These are phyloP conservation scores for Labeo calbasu DNA, from an alignment of 2,797 vertebrate species.

Conservation along the genomic window DNA sequence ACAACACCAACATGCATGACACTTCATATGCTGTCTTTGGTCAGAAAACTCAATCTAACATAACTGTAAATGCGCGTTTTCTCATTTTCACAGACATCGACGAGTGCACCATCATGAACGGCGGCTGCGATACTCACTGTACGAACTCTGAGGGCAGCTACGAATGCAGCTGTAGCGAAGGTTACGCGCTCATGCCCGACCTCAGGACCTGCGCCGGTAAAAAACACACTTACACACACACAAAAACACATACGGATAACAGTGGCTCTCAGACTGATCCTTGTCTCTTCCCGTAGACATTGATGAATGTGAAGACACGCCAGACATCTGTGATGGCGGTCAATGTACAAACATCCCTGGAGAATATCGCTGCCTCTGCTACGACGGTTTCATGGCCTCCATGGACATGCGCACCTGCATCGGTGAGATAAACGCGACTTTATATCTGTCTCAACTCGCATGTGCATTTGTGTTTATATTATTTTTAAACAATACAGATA, in stretches of 20 bases:
- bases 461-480: not conserved
- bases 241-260: not conserved
- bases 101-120: constrained; percentile 90
- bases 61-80: too few relatives aligned
- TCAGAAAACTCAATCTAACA: too few relatives aligned
- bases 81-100: constrained; percentile 81
- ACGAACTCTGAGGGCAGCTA: constrained; percentile 93
- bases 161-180: constrained; percentile 88
- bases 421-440: constrained; percentile 74
- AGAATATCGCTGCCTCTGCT: constrained; percentile 92
- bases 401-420: constrained; percentile 90
- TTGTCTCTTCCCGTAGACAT: constrained; percentile 79
- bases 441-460: not conserved
- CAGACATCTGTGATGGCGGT: constrained; percentile 89
- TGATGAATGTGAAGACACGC: constrained; percentile 91
- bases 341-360: constrained; percentile 92
- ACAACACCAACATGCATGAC: not conserved
- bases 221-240: not conserved
- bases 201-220: constrained; percentile 87
- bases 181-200: constrained; percentile 89
- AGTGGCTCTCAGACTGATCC: not conserved
- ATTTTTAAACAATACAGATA: not conserved
- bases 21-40: too few relatives aligned
- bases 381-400: constrained; percentile 91
- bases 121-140: constrained; percentile 91